Base-by-base conservation (phyloP, 2,797 vertebrate species). In the Phoebastria nigripes region DNA sequence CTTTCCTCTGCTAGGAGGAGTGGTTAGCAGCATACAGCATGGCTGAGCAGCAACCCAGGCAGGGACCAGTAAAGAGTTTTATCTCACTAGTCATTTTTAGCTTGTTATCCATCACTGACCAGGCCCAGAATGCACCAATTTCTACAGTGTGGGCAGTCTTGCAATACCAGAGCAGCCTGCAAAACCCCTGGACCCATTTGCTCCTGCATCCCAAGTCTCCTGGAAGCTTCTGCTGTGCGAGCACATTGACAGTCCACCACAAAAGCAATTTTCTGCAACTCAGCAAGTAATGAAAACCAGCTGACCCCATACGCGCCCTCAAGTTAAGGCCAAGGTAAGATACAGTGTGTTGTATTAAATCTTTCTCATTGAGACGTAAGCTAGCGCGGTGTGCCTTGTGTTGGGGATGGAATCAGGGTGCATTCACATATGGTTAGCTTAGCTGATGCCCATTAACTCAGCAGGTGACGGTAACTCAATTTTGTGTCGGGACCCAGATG, bases 351-450 rank as follows among this genome's bases (percentile, higher is more conserved):
- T 69, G 35, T 1, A 39, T 17, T 37, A 18, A 74, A 31, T 17
- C n/a, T 13, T 56, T 15, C 52, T 67, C 37, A 4, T 0, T 16
- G 44, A 74, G 39, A 49, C 1, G 15, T 5, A 56, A 46, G 22
- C n/a, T 31, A n/a, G 21, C 1, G 2, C 22, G 33, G 12, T 0
- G 25, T 35, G 67, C 28, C 35, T 37, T 4, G 0, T 33, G 44
- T 0, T 51, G 35, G 39, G 9, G 17, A 5, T 46, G n/a, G 21
- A 55, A 41, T 12, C 28, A 11, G 41, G n/a, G 47, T 7, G 17
- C 29, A 9, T 12, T 52, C 52, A 13, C 62, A 69, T 6, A 0
- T 1, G 4, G 26, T 13, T 55, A 33, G 65, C 47, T 79, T 13
- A 73, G 70, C 35, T 90, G 58, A 6, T 26, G 35, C 12, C 29